Evolutionary conservation across 2,113 vertebrate species (phyloP).

Genomic region (Hydropotes inermis): DNA sequence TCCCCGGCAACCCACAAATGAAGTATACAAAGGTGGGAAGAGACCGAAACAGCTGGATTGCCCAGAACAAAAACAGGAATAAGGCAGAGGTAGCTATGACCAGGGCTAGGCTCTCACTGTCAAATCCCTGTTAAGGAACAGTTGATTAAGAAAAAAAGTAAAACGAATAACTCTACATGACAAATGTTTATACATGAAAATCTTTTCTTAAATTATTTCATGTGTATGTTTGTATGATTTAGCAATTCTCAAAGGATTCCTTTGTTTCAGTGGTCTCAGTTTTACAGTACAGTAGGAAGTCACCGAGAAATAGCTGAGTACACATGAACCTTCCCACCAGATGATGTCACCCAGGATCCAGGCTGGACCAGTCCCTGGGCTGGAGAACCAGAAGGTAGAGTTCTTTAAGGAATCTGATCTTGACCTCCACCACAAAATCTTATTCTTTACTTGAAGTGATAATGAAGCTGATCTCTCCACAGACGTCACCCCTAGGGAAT

Average conservation of each 20-base stretch:
- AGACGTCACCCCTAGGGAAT: not conserved
- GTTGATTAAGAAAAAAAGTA: not conserved
- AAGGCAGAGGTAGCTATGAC: not conserved
- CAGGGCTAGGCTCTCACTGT: not conserved
- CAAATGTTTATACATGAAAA: not conserved
- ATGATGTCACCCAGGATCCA: too few relatives aligned
- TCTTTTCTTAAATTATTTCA: not conserved
- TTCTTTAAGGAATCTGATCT: not conserved
- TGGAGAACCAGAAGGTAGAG: not conserved
- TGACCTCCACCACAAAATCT: not conserved
- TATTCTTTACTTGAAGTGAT: not conserved
- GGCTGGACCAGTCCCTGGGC: not conserved
- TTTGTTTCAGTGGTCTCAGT: not conserved
- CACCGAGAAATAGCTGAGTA: not conserved
- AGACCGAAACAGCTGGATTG: not conserved
- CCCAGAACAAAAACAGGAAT: not conserved
- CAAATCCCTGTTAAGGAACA: not conserved
- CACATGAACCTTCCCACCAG: not conserved
- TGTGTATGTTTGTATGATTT: not conserved
- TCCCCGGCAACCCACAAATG: rapidly evolving
- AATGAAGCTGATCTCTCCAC: not conserved
- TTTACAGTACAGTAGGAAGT: not conserved
- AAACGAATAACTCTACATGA: not conserved
- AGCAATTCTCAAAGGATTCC: not conserved
- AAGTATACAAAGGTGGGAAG: not conserved